Evolutionary conservation across 2,888 invertebrate genomes (phyloP).

Genomic region (Folsomia candida): DNA sequence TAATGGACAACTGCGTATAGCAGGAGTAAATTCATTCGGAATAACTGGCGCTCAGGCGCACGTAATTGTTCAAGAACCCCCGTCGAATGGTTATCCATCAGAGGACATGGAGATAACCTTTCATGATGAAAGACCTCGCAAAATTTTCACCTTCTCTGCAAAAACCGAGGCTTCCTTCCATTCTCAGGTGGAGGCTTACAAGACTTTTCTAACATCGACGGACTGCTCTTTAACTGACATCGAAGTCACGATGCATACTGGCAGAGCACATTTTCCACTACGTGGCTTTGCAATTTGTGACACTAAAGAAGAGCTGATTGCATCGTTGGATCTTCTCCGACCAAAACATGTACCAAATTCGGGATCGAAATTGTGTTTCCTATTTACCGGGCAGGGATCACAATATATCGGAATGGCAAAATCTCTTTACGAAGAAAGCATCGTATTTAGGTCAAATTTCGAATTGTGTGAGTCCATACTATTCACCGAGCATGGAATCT

Average conservation of each 20-base stretch:
- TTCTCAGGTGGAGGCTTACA: too few relatives aligned
- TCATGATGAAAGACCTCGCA: not conserved
- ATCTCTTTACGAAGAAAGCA: not conserved
- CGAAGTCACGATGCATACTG: not conserved
- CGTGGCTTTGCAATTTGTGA: not conserved
- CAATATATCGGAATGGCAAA: conserved; percentile 15
- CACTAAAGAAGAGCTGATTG: not conserved
- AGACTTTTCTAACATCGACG: not conserved
- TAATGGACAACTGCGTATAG: conserved; percentile 20
- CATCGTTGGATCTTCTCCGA: not conserved
- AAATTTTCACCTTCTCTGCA: conserved; percentile 27
- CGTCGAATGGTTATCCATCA: not conserved
- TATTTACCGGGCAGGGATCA: conserved; percentile 12
- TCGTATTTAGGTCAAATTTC: not conserved
- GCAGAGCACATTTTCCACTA: not conserved
- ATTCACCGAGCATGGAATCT: not conserved
- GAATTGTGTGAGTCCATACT: not conserved
- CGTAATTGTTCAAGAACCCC: conserved; percentile 16
- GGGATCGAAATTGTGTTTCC: conserved; percentile 10
- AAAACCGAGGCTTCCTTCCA: conserved; percentile 25
- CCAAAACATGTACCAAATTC: conserved; percentile 22
- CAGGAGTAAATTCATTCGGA: conserved; percentile 30
- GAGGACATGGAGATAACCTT: not conserved
- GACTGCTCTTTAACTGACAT: not conserved
- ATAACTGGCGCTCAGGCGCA: conserved; percentile 29